Evolutionary conservation across 2,113 vertebrate species (phyloP).

Genomic region (Pithys albifrons): DNA sequence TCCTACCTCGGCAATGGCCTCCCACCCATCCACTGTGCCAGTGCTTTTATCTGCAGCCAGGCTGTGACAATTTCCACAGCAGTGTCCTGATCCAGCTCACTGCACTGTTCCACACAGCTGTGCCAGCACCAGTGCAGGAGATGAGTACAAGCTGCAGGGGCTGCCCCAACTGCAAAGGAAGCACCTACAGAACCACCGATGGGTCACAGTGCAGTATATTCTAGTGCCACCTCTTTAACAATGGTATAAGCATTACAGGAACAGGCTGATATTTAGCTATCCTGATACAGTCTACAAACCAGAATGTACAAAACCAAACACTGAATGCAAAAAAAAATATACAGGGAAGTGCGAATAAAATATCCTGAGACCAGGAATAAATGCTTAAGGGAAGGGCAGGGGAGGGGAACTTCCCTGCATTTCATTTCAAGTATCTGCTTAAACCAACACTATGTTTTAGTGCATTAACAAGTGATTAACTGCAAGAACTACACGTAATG

Average conservation of each 20-base stretch:
- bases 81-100: not conserved
- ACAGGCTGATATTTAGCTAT: not conserved
- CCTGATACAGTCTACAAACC: not conserved
- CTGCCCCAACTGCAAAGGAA: not conserved
- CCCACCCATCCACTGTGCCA: not conserved
- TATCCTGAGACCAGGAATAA: not conserved
- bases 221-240: not conserved
- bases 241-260: fast-evolving
- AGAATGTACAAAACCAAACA: not conserved
- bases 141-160: not conserved
- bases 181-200: not conserved
- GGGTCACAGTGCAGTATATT: not conserved
- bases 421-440: not conserved
- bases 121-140: not conserved
- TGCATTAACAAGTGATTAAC: not conserved
- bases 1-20: fast-evolving
- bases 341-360: not conserved
- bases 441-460: not conserved
- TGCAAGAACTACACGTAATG: not conserved
- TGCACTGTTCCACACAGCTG: not conserved
- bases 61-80: not conserved
- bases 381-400: not conserved
- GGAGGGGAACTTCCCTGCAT: not conserved
- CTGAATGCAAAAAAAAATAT: not conserved
- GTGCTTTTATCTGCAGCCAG: not conserved